Conservation (phyloP, 2,797 vertebrate species). For the Lemur catta region DNA sequence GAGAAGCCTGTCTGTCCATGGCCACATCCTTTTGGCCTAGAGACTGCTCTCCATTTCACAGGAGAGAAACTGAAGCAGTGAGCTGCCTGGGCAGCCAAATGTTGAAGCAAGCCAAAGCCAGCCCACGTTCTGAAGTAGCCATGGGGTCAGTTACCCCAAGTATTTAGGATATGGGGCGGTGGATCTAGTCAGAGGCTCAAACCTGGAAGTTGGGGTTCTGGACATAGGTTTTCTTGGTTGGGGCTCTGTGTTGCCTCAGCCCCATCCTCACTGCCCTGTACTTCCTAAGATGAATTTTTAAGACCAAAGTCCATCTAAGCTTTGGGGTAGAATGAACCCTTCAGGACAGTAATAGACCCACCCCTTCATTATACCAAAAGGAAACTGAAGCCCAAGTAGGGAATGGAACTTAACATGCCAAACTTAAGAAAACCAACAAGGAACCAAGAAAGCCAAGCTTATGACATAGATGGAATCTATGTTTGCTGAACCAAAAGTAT, state of each 20-base stretch:
- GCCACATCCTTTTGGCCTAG: neutral
- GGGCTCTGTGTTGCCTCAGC: neutral
- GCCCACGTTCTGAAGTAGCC: conserved; percentile 26
- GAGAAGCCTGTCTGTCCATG: conserved; percentile 5
- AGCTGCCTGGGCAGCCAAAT: conserved; percentile 34
- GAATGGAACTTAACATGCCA: neutral
- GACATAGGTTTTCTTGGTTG: neutral
- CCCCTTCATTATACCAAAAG: neutral
- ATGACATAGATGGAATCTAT: neutral
- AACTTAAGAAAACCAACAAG: conserved; percentile 23
- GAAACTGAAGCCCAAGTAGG: neutral
- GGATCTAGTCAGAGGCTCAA: neutral
- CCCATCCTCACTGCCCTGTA: neutral
- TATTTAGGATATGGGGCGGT: neutral
- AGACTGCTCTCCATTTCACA: conserved; percentile 28
- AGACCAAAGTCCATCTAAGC: conserved; percentile 11
- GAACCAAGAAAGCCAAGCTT: conserved; percentile 6
- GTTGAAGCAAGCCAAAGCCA: conserved; percentile 51
- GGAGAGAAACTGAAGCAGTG: conserved; percentile 49
- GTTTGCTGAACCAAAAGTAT: neutral
- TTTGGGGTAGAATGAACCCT: neutral
- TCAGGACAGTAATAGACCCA: neutral
- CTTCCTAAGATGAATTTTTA: conserved; percentile 46
- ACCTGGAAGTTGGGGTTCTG: conserved; percentile 21
- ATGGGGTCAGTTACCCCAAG: conserved; percentile 31